Conservation (phyloP, 2,888 invertebrate genomes). For the Drosophila hamatofila region DNA sequence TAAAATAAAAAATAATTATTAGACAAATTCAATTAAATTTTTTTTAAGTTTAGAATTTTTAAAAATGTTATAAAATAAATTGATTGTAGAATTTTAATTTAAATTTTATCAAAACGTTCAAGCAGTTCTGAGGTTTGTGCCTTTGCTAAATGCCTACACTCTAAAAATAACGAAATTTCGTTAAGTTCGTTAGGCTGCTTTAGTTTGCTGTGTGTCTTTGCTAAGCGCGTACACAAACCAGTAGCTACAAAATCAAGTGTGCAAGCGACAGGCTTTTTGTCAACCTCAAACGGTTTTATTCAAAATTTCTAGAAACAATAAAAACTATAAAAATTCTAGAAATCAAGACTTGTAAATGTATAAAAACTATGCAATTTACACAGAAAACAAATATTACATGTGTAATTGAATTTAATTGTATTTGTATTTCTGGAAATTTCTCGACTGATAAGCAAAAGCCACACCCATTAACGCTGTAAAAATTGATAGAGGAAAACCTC, state of each 20-base stretch:
- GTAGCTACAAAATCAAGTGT: background rate
- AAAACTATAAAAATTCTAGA: background rate
- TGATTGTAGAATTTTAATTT: background rate
- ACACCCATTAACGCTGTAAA: background rate
- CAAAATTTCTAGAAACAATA: background rate
- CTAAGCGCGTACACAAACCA: slow-evolving; percentile 23
- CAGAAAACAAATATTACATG: background rate
- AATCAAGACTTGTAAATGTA: background rate
- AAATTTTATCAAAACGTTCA: background rate
- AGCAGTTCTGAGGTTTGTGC: slow-evolving; percentile 12
- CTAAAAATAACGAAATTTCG: slow-evolving; percentile 4
- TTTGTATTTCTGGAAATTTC: background rate
- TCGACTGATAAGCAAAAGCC: slow-evolving; percentile 42
- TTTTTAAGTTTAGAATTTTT: background rate
- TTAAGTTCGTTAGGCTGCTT: background rate
- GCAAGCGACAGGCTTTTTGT: slow-evolving; percentile 31
- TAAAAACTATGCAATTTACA: background rate
- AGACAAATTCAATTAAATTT: background rate
- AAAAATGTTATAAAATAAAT: background rate
- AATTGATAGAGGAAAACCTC: background rate
- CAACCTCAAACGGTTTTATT: slow-evolving; percentile 1
- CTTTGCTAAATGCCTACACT: background rate
- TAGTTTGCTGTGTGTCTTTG: slow-evolving; percentile 12
- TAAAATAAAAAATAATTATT: background rate
- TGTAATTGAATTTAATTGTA: background rate